Base-by-base conservation (phyloP, 2,797 vertebrate species). In the Melanotaenia maccullochi region DNA sequence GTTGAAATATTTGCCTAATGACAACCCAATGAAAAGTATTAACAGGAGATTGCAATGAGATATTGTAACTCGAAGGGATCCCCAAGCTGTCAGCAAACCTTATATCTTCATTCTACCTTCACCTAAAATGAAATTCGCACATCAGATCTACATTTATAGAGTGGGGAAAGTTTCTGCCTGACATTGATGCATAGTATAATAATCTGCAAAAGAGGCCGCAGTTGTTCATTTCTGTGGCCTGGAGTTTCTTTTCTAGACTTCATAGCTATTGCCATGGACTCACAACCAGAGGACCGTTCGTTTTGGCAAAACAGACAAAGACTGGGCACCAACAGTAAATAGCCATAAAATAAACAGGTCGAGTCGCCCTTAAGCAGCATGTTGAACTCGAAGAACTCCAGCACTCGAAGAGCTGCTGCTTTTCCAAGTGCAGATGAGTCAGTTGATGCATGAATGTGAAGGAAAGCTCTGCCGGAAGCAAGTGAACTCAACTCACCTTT, bases 331-430 rank as follows among this genome's bases (percentile, higher is more conserved):
- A 42, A 65, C 33, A 76, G 70, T 68, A 81, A 79, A 73, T 54
- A 70, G 16, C 47, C n/a, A 12, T 59, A 49, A 69, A 71, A 73
- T 64, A 75, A 87, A 79, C 63, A 9, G 65, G 69, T 74, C 62
- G 66, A 42, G 65, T 36, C 73, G 70, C 65, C 55, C 83, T 76
- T 75, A 47, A 77, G 71, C 38, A 61, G 84, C 44, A 33, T 2
- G 13, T 52, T 59, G 57, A 81, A 61, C 63, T 83, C 56, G 3
- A 66, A 59, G 51, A 36, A 56, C 49, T 67, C 25, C 9, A 7
- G 55, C 20, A 25, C 25, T 25, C 25, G 25, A 25, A 60, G 60
- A 60, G 56, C 55, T 59, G 62, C 47, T 68, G 12, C 16, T 74
- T 59, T 28, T 49, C 60, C 16, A n/a, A 13, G 71, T 30, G 58